Percentiles rank a stretch among this genome's conserved stretches.
Evolutionary conservation across 2,888 invertebrate species (phyloP).

Genomic region (Colostygia pectinataria): DNA sequence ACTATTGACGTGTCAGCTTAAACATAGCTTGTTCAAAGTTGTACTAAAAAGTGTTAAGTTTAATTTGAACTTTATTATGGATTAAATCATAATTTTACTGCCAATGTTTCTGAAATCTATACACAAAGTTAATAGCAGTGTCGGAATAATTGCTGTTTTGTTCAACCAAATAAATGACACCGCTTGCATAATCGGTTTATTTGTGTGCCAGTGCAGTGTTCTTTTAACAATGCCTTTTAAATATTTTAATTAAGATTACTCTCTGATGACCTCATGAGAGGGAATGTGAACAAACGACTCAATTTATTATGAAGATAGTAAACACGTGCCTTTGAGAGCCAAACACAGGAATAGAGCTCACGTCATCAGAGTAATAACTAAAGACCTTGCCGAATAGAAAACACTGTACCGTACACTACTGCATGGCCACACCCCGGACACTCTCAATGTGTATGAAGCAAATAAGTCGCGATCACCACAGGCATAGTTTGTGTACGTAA

Average conservation of each 20-base stretch:
- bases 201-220: no score
- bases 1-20: not conserved
- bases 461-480: no score
- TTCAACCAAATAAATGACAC: no score
- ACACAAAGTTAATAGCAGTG: no score
- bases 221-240: conserved; percentile 14
- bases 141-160: no score
- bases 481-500: no score
- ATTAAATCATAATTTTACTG: not conserved
- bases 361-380: conserved; percentile 5
- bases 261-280: conserved; percentile 21
- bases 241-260: conserved; percentile 21
- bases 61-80: not conserved
- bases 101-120: not conserved
- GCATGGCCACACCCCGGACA: no score
- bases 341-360: conserved; percentile 41
- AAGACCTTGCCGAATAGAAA: no score
- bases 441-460: no score
- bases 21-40: not conserved
- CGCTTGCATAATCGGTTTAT: no score
- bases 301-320: conserved; percentile 37
- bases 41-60: conserved; percentile 3
- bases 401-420: no score
- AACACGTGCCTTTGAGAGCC: conserved; percentile 38
- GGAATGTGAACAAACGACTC: conserved; percentile 33